Evolutionary conservation across 2,113 vertebrate species (phyloP), one percentile per base, ranked within the genome.

Genomic region (Tretioscincus oriximinensis): DNA sequence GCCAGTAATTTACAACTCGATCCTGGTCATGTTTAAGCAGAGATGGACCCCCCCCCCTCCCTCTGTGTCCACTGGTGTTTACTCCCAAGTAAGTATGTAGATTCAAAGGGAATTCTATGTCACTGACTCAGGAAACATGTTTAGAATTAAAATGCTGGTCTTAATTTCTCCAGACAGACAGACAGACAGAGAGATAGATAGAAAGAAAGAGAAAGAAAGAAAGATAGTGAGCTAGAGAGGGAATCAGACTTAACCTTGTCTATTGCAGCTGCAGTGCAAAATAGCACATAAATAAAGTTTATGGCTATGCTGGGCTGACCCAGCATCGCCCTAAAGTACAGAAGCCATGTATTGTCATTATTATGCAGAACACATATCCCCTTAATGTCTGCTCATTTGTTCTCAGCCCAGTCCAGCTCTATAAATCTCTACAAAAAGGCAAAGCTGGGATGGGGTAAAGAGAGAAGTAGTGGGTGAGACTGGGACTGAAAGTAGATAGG

Each of bases 311-410:
- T 83, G 88, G 93, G 88, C 92, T 95, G 95, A 94, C 93, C 94
- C 89, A 76, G 92, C 87, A 28, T 83, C 92, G 94, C 91, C 94
- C 93, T 89, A 85, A 81, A 89, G 90, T 89, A 86, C 93, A 91
- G 92, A 77, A 92, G 92, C 90, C 68, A 83, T 82, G 80, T 88
- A 87, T 83, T 85, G 91, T 85, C 94, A 94, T 96, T 95, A 92
- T 92, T 88, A 96, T 96, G 94, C 95, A 77, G 88, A 24, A 90
- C 93, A 90, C 95, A 95, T 71, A 76, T 90, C 88, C 84, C 91
- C 87, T 85, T 79, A 69, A 89, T 89, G 95, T 94, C 93, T 95
- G 93, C 91, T 88, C 92, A 82, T 90, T 91, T 87, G 91, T 93
- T 95, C 95, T 91, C 93, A 88, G 90, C 92, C 71, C 91, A 70